phyloP scores from a whole-genome alignment of 2,888 invertebrate genomes.

The Leptinotarsa tumamoca region DNA sequence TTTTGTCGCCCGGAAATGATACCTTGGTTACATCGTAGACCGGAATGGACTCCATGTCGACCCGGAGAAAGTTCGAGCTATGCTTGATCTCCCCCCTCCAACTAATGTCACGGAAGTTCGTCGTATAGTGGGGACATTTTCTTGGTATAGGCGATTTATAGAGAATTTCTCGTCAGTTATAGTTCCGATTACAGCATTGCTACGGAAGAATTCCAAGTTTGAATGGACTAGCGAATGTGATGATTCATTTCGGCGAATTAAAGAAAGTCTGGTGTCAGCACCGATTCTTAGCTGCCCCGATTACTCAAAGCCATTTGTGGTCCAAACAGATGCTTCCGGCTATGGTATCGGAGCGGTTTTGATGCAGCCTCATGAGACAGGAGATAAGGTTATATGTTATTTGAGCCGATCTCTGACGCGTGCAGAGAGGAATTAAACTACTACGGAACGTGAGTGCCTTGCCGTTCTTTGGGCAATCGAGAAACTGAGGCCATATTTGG shows the following conservation, averaged over 20 bases:
- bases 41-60: neutral
- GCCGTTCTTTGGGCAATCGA: constrained; percentile 1
- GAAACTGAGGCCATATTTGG: constrained; percentile 14
- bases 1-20: neutral
- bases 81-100: neutral
- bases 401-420: neutral
- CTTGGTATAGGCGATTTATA: no score
- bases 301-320: constrained; percentile 29
- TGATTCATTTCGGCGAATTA: no score
- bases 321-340: constrained; percentile 27
- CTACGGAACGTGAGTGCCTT: neutral
- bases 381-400: constrained; percentile 20
- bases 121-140: neutral
- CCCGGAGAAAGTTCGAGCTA: neutral
- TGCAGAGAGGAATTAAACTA: constrained; percentile 26
- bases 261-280: neutral
- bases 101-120: neutral
- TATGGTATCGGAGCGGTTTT: constrained; percentile 25
- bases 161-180: no score
- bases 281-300: constrained; percentile 23
- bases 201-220: no score
- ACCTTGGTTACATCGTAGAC: neutral
- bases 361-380: constrained; percentile 26
- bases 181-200: no score
- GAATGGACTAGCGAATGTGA: no score